These are phyloP conservation scores for Hypomecis atomaria DNA, from an alignment of 2,888 invertebrate species.

Conservation along the genomic window DNA sequence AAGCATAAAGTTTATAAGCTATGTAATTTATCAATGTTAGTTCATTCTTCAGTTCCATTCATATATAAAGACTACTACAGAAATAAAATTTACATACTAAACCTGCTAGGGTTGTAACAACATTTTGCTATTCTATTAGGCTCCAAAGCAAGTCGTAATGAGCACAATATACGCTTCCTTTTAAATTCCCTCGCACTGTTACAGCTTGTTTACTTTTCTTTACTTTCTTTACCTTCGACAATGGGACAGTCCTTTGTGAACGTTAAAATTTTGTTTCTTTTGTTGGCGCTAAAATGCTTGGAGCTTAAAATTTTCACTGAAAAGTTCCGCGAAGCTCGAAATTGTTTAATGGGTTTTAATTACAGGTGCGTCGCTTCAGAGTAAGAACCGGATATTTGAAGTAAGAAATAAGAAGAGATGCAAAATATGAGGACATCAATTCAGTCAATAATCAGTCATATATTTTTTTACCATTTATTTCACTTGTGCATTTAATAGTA, in stretches of 20 bases:
- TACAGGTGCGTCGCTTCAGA: neutral
- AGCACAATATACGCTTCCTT: constrained; percentile 28
- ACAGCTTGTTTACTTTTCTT: constrained; percentile 29
- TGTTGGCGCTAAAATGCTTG: constrained; percentile 13
- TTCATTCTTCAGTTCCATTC: no score
- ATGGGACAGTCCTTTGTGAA: constrained; percentile 38
- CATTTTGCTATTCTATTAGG: no score
- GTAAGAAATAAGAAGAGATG: no score
- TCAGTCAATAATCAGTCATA: no score
- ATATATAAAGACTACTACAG: no score
- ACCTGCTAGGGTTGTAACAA: no score
- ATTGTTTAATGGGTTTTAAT: neutral
- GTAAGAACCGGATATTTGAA: neutral
- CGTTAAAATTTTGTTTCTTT: constrained; percentile 36
- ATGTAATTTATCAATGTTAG: no score
- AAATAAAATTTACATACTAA: no score
- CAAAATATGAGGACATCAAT: no score
- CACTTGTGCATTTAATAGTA: no score
- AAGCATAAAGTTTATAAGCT: no score
- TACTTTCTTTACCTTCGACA: constrained; percentile 36
- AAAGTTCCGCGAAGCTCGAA: constrained; percentile 1
- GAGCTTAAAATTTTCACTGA: constrained; percentile 5
- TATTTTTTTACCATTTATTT: no score
- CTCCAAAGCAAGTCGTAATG: constrained; percentile 19
- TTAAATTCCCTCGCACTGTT: constrained; percentile 14